Evolutionary conservation across 2,888 invertebrate genomes (phyloP).

Genomic region (Trissolcus japonicus): DNA sequence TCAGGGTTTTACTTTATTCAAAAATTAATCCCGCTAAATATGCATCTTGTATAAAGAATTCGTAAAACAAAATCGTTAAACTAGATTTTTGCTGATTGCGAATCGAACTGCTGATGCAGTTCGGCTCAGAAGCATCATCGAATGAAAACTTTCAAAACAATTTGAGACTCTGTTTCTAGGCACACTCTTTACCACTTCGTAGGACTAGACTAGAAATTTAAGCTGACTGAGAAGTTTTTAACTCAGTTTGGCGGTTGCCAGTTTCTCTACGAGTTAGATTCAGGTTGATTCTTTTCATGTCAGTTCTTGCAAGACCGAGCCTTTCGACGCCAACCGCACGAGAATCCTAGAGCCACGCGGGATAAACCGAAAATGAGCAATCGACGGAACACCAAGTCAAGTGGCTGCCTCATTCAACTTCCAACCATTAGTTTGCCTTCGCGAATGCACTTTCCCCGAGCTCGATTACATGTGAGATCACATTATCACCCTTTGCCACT

Average conservation of each 20-base stretch:
- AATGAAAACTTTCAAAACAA: constrained; percentile 70
- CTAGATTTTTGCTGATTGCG: constrained; percentile 5
- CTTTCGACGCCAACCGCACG: constrained; percentile 47
- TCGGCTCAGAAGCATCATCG: constrained; percentile 13
- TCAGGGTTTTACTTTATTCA: too few relatives aligned
- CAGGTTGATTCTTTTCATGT: constrained; percentile 64
- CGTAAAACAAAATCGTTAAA: too few relatives aligned
- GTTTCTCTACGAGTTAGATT: constrained; percentile 60
- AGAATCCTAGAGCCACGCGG: constrained; percentile 34
- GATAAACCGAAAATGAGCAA: constrained; percentile 63
- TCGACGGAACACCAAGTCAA: constrained; percentile 51
- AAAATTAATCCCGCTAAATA: too few relatives aligned
- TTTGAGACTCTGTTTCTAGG: constrained; percentile 59
- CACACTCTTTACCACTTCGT: constrained; percentile 59
- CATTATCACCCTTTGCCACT: constrained; percentile 25
- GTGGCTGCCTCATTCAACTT: constrained; percentile 52
- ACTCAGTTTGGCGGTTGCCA: constrained; percentile 71
- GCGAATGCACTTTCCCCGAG: constrained; percentile 34
- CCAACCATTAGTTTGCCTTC: constrained; percentile 39
- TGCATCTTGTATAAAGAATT: too few relatives aligned
- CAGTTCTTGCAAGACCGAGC: constrained; percentile 66
- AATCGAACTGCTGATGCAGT: constrained; percentile 59
- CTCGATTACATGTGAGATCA: constrained; percentile 42
- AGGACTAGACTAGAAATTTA: constrained; percentile 68
- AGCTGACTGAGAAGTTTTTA: constrained; percentile 74